Conservation (phyloP, 2,113 vertebrate species). For the Rhynchomys soricoides region DNA sequence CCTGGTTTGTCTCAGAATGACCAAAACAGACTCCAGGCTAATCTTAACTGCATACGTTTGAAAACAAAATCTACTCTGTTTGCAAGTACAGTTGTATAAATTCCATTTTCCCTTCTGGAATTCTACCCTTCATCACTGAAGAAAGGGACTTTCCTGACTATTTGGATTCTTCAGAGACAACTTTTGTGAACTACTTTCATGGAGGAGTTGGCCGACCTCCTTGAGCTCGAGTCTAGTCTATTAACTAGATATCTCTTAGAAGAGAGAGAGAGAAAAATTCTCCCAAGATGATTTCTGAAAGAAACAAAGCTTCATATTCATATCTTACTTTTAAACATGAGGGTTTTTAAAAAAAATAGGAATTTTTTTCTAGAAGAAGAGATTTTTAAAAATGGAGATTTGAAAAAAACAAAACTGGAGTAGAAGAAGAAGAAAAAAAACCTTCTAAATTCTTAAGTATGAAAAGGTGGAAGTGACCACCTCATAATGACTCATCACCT, state of each 20-base stretch:
- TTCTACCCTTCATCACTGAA: not conserved
- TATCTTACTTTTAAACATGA: not conserved
- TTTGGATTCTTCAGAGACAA: not conserved
- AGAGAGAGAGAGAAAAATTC: not conserved
- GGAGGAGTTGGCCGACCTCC: not conserved
- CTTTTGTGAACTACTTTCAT: not conserved
- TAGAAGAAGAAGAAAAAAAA: not conserved
- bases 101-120: not conserved
- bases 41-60: not conserved
- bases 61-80: slow-evolving; percentile 22
- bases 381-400: too few species aligned
- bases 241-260: not conserved
- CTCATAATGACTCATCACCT: not conserved
- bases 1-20: not conserved
- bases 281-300: slow-evolving; percentile 19
- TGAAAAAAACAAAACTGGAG: not conserved
- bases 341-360: too few species aligned
- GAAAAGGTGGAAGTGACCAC: not conserved
- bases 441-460: not conserved
- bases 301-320: not conserved
- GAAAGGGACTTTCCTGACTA: not conserved
- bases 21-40: slow-evolving; percentile 12
- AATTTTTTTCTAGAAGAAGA: not conserved
- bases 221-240: not conserved
- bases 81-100: not conserved